Conservation (phyloP, 2,113 vertebrate genomes). For the Equus przewalskii region DNA sequence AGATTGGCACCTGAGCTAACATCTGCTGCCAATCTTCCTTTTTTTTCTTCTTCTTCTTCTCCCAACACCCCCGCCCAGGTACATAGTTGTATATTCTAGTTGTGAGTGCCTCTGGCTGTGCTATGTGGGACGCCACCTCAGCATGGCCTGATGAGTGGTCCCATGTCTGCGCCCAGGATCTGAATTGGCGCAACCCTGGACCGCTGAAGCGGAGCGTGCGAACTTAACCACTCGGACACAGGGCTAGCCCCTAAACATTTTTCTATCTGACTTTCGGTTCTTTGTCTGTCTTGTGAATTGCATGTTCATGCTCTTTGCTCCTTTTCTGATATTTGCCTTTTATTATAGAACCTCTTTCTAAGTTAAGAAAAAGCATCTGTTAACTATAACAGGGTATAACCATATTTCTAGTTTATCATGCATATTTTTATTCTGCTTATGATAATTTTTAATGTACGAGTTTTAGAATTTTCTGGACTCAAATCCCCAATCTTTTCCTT, state of each 20-base stretch:
- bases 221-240: too few species aligned
- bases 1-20: too few species aligned
- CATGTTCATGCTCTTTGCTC: background rate
- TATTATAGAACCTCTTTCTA: slow-evolving; percentile 36
- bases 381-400: background rate
- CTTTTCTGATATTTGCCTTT: slow-evolving; percentile 32
- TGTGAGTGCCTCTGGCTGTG: too few species aligned
- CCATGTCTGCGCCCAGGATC: too few species aligned
- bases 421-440: background rate
- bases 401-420: background rate
- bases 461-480: slow-evolving; percentile 24
- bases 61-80: too few species aligned
- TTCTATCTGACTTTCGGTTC: background rate
- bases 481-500: slow-evolving; percentile 26
- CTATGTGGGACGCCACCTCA: too few species aligned
- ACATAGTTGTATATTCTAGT: too few species aligned
- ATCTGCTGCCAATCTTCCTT: too few species aligned
- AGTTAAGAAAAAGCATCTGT: slow-evolving; percentile 35
- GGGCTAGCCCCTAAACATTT: background rate
- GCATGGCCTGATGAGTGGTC: too few species aligned
- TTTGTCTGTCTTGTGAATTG: background rate
- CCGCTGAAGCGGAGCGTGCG: too few species aligned
- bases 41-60: too few species aligned
- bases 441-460: background rate
- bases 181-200: too few species aligned